Evolutionary conservation across 2,888 invertebrate genomes (phyloP).

Genomic region (Eudemis profundana): DNA sequence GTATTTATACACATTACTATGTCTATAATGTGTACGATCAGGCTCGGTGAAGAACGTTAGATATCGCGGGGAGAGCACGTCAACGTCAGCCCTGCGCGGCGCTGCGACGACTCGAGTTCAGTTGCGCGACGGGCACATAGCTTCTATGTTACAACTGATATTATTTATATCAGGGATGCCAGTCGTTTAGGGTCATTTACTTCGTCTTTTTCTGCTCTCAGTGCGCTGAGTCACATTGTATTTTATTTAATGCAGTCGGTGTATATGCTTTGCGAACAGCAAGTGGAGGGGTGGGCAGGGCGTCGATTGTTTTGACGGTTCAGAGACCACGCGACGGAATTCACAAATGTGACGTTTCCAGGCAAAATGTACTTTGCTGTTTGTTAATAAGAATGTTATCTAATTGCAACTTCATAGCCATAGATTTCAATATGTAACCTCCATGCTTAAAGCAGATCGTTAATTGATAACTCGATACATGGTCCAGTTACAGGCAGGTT

Average conservation of each 20-base stretch:
- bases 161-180: slow-evolving; percentile 76
- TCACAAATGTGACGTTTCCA: too few relatives aligned
- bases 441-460: too few relatives aligned
- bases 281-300: too few relatives aligned
- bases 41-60: slow-evolving; percentile 59
- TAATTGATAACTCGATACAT: too few relatives aligned
- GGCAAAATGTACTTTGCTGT: too few relatives aligned
- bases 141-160: slow-evolving; percentile 65
- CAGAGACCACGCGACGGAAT: too few relatives aligned
- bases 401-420: too few relatives aligned
- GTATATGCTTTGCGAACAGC: slow-evolving; percentile 1
- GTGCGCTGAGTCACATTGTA: slow-evolving; percentile 43
- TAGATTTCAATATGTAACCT: too few relatives aligned
- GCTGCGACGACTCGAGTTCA: slow-evolving; percentile 39
- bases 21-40: slow-evolving; percentile 47
- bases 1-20: slow-evolving; percentile 63
- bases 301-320: too few relatives aligned
- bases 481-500: too few relatives aligned
- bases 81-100: slow-evolving; percentile 5
- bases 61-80: slow-evolving; percentile 7
- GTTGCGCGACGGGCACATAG: slow-evolving; percentile 51
- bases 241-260: slow-evolving; percentile 19
- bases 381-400: too few relatives aligned
- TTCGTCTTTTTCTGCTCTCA: slow-evolving; percentile 66
- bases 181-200: slow-evolving; percentile 77